phyloP scores from a whole-genome alignment of 2,113 vertebrate genomes.

The Chaenocephalus aceratus region DNA sequence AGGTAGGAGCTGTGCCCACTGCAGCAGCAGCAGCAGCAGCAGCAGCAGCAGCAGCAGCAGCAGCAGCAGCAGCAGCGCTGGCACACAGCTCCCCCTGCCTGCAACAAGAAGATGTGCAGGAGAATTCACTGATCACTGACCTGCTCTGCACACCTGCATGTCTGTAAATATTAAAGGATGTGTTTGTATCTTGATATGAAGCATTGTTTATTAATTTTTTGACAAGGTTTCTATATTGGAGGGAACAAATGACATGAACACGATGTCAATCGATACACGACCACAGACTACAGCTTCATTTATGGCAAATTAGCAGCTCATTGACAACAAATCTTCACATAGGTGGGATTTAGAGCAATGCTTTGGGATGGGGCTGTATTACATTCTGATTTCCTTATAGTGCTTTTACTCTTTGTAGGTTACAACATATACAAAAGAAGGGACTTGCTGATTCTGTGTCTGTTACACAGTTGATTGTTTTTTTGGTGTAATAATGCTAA shows the following conservation, averaged over 20 bases:
- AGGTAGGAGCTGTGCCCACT: slow-evolving; percentile 59
- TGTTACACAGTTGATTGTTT: not conserved
- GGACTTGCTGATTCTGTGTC: not conserved
- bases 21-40: slow-evolving; percentile 34
- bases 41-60: slow-evolving; percentile 53
- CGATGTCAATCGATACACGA: not conserved
- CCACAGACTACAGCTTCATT: not conserved
- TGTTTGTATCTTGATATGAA: not conserved
- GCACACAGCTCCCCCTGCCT: slow-evolving; percentile 71
- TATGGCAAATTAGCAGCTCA: not conserved
- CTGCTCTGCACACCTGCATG: slow-evolving; percentile 20
- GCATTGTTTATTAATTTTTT: too few species aligned
- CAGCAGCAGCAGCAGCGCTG: slow-evolving; percentile 38
- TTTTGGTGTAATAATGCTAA: not conserved
- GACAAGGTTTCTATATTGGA: too few species aligned
- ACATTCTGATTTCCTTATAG: not conserved
- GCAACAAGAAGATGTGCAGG: slow-evolving; percentile 56
- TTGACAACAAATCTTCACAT: not conserved
- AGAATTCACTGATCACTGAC: slow-evolving; percentile 1
- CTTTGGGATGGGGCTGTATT: not conserved
- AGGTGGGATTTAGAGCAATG: not conserved
- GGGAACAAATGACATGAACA: not conserved
- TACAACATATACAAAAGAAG: not conserved
- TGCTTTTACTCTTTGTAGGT: not conserved
- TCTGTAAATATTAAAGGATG: not conserved